These are phyloP conservation scores for Ctenosaura bakeri DNA, from an alignment of 2,797 vertebrate genomes.

Conservation along the genomic window DNA sequence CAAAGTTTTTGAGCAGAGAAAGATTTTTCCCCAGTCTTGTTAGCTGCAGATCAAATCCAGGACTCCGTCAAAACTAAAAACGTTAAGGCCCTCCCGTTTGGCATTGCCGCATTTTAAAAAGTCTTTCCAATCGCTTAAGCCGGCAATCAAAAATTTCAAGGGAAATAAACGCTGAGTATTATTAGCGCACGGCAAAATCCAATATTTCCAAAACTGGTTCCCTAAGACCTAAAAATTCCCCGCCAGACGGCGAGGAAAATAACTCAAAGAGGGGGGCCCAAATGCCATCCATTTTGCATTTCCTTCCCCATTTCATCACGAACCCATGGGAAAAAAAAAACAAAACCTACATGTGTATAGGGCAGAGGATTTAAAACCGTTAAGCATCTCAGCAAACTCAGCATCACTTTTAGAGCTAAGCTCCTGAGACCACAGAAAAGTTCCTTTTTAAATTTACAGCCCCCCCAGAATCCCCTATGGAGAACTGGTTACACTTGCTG, in stretches of 20 bases:
- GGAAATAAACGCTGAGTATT: not conserved
- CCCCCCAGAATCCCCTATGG: no score
- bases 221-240: not conserved
- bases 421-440: no score
- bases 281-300: not conserved
- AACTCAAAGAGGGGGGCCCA: not conserved
- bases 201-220: not conserved
- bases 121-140: not conserved
- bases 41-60: not conserved
- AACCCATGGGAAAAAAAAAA: no score
- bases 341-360: no score
- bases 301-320: not conserved
- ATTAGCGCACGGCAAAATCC: not conserved
- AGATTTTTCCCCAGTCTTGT: not conserved
- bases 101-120: not conserved
- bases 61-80: no score
- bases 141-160: not conserved
- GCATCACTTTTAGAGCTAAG: no score
- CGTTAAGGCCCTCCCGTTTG: not conserved
- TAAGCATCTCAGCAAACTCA: no score
- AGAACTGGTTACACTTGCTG: not conserved
- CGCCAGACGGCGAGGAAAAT: not conserved
- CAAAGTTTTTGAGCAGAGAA: not conserved
- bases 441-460: no score
- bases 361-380: no score